phyloP scores from a whole-genome alignment of 2,797 vertebrate species.

The Sebastes reedi region DNA sequence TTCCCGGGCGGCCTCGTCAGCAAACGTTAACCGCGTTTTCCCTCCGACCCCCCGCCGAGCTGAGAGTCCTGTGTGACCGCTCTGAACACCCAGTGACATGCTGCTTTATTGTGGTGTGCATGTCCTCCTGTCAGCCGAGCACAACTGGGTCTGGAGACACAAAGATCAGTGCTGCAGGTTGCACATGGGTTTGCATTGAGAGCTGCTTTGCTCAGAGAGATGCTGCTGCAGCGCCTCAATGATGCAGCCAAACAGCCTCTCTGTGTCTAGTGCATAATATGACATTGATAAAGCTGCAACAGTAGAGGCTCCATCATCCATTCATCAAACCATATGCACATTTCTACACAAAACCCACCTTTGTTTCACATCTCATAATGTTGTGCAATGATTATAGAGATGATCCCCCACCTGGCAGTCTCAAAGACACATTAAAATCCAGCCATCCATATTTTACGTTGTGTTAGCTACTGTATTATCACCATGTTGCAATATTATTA shows the following conservation, averaged over 20 bases:
- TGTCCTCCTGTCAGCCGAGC: not conserved
- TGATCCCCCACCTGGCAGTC: not conserved
- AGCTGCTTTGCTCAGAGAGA: not conserved
- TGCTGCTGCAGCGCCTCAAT: slow-evolving; percentile 1
- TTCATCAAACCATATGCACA: not conserved
- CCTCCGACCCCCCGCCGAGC: slow-evolving; percentile 71
- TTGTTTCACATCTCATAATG: not conserved
- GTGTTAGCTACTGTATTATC: not conserved
- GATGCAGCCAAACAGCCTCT: not conserved
- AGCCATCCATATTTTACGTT: not conserved
- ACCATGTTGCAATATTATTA: not conserved
- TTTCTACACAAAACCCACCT: not conserved
- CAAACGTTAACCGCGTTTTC: slow-evolving; percentile 42
- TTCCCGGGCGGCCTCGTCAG: slow-evolving; percentile 48
- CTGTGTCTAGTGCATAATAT: not conserved
- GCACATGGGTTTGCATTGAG: not conserved
- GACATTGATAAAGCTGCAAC: not conserved
- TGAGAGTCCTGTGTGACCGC: slow-evolving; percentile 67
- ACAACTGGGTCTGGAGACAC: not conserved
- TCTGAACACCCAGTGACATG: slow-evolving; percentile 43
- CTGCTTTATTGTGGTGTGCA: slow-evolving; percentile 61
- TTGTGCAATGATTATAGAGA: not conserved
- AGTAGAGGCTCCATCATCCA: not conserved
- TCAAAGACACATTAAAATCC: not conserved
- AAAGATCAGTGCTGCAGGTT: not conserved